Evolutionary conservation across 1,140 invertebrate species (phyloP).

Genomic region (Drosophila sucinea): DNA sequence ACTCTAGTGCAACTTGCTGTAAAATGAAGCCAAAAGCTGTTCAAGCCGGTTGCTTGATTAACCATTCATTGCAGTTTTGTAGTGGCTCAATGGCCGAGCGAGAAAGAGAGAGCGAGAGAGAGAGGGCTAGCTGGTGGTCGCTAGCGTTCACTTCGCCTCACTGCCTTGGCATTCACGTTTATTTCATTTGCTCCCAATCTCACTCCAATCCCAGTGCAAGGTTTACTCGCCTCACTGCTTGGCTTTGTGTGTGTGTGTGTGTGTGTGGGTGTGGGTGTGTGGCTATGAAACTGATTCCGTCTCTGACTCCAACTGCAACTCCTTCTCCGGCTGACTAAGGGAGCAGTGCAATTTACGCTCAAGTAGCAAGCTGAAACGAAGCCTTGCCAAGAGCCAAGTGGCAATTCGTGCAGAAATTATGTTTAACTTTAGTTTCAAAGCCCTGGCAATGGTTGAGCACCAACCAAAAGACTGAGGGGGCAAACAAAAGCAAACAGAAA

Average conservation of each 20-base stretch:
- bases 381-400: constrained; percentile 56
- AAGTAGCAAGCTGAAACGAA: constrained; percentile 53
- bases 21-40: constrained; percentile 77
- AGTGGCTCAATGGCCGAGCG: constrained; percentile 62
- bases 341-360: constrained; percentile 73
- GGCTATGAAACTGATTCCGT: constrained; percentile 20
- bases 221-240: constrained; percentile 62
- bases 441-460: constrained; percentile 33
- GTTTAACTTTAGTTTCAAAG: constrained; percentile 80
- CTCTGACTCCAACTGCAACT: constrained; percentile 52
- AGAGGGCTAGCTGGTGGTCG: constrained; percentile 3
- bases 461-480: not conserved
- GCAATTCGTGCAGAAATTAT: constrained; percentile 79
- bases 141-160: constrained; percentile 21
- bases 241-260: constrained; percentile 54
- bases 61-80: constrained; percentile 80
- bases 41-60: constrained; percentile 77
- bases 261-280: constrained; percentile 11
- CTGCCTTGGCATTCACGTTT: constrained; percentile 61
- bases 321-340: constrained; percentile 3
- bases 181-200: constrained; percentile 56
- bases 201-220: constrained; percentile 30
- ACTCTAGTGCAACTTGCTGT: constrained; percentile 61
- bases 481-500: constrained; percentile 15
- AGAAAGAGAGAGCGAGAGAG: not conserved